phyloP scores from a whole-genome alignment of 1,140 invertebrate species.

The Camponotus pennsylvanicus region DNA sequence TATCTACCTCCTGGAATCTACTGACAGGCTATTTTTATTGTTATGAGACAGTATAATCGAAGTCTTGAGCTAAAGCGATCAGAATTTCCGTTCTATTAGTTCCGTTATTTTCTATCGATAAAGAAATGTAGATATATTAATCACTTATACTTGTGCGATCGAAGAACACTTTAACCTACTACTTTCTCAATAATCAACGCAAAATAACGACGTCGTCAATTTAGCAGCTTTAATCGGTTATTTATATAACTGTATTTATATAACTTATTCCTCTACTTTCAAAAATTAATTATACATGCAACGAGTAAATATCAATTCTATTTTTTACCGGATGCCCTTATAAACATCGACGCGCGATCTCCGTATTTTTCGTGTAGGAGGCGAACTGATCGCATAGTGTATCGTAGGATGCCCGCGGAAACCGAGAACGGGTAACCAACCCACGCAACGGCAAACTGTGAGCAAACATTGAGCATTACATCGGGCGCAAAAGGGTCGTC shows the following conservation, averaged over 20 bases:
- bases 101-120: no score
- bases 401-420: not conserved
- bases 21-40: slow-evolving; percentile 45
- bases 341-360: not conserved
- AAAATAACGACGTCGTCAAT: not conserved
- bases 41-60: slow-evolving; percentile 31
- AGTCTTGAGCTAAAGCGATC: not conserved
- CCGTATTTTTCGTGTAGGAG: not conserved
- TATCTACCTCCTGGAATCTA: slow-evolving; percentile 21
- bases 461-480: slow-evolving; percentile 42
- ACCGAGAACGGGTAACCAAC: slow-evolving; percentile 37
- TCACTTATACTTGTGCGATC: no score
- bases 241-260: not conserved
- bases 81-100: slow-evolving; percentile 2
- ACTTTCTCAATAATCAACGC: not conserved
- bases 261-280: not conserved
- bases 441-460: slow-evolving; percentile 57
- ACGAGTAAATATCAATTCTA: not conserved
- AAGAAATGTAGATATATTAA: not conserved
- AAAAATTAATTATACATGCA: not conserved
- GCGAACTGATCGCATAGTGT: not conserved
- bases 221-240: not conserved
- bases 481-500: slow-evolving; percentile 69
- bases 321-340: not conserved
- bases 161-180: no score